These are phyloP conservation scores for Lottia scabra DNA, from an alignment of 2,888 invertebrate species.

Conservation along the genomic window DNA sequence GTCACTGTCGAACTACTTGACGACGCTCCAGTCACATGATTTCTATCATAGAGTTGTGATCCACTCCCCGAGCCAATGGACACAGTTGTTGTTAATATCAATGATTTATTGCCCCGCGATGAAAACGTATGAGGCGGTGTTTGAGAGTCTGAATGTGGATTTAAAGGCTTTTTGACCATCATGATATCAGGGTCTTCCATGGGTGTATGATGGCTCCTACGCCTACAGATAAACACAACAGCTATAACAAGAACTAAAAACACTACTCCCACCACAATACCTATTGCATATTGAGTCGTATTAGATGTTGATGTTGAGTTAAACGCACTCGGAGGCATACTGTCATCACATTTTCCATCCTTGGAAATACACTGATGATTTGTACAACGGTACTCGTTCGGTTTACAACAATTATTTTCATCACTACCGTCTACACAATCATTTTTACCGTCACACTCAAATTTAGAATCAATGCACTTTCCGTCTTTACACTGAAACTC, in stretches of 20 bases:
- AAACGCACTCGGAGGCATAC: slow-evolving; percentile 18
- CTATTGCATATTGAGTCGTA: slow-evolving; percentile 61
- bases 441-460: slow-evolving; percentile 47
- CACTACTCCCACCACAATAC: slow-evolving; percentile 72
- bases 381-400: slow-evolving; percentile 56
- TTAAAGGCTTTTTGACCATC: slow-evolving; percentile 57
- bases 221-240: slow-evolving; percentile 59
- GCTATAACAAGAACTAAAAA: slow-evolving; percentile 73
- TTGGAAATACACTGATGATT: slow-evolving; percentile 47
- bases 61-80: slow-evolving; percentile 54
- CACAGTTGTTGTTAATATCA: slow-evolving; percentile 44
- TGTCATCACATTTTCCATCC: slow-evolving; percentile 51
- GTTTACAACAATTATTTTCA: slow-evolving; percentile 57
- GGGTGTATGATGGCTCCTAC: slow-evolving; percentile 47
- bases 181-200: slow-evolving; percentile 51
- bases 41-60: slow-evolving; percentile 72
- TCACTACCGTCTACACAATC: slow-evolving; percentile 47
- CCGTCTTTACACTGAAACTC: slow-evolving; percentile 59
- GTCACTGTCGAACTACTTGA: slow-evolving; percentile 78
- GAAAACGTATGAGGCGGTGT: slow-evolving; percentile 54
- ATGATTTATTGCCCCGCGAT: slow-evolving; percentile 52
- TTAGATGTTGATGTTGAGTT: slow-evolving; percentile 29
- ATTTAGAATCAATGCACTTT: slow-evolving; percentile 70
- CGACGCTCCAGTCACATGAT: slow-evolving; percentile 79
- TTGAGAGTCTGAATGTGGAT: slow-evolving; percentile 32